phyloP scores from a whole-genome alignment of 1,140 invertebrate genomes.

The Phymorhynchus buccinoides region DNA sequence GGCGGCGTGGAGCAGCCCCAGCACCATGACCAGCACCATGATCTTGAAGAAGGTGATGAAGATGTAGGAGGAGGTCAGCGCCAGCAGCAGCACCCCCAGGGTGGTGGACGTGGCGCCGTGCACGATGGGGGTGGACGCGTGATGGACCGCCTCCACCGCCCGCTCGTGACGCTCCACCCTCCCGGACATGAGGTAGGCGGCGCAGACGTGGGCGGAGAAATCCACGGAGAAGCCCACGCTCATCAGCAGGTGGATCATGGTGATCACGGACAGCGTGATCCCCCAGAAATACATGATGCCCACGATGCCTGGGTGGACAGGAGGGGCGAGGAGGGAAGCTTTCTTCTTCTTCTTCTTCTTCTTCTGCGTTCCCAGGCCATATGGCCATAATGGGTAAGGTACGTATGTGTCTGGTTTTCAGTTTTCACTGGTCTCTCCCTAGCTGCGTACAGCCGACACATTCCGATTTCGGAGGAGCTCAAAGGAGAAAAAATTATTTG shows the following conservation, averaged over 20 bases:
- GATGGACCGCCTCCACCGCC: slow-evolving; percentile 89
- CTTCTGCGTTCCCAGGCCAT: too few relatives aligned
- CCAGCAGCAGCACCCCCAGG: slow-evolving; percentile 88
- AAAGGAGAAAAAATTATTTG: too few relatives aligned
- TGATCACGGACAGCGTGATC: slow-evolving; percentile 95
- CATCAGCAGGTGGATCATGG: slow-evolving; percentile 99
- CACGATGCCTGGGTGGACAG: too few relatives aligned
- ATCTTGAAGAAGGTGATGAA: slow-evolving; percentile 98
- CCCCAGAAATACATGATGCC: slow-evolving; percentile 97
- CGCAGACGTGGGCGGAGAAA: slow-evolving; percentile 97
- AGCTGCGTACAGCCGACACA: too few relatives aligned
- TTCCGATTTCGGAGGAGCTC: too few relatives aligned
- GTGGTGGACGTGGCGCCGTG: slow-evolving; percentile 96
- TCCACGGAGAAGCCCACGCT: slow-evolving; percentile 98
- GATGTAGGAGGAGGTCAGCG: slow-evolving; percentile 94
- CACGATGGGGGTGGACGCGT: slow-evolving; percentile 92
- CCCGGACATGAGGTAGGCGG: slow-evolving; percentile 92
- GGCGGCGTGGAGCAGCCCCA: slow-evolving; percentile 93
- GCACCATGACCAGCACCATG: slow-evolving; percentile 95
- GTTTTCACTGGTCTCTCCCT: too few relatives aligned
- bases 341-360: too few relatives aligned
- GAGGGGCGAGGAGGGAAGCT: too few relatives aligned
- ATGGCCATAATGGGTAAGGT: too few relatives aligned
- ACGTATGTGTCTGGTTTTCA: too few relatives aligned
- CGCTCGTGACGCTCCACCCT: slow-evolving; percentile 76